Conservation (phyloP, 2,888 invertebrate genomes). For the Coecobrya sp. region DNA sequence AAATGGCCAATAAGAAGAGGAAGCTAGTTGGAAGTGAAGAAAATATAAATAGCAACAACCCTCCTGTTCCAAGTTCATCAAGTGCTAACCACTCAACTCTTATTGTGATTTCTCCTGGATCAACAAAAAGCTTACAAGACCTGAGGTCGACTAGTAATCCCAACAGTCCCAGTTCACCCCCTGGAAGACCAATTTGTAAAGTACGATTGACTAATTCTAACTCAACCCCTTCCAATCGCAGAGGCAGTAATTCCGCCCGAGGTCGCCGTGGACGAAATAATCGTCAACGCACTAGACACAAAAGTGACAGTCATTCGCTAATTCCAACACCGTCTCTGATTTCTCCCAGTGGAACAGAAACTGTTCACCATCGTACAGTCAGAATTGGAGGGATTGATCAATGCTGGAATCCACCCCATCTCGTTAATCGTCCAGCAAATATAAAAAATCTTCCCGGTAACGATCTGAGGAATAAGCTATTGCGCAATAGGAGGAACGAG, state of each 20-base stretch:
- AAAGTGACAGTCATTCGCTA: not conserved
- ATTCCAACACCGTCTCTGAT: not conserved
- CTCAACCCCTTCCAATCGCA: not conserved
- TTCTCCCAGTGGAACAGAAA: not conserved
- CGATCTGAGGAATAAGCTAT: slow-evolving; percentile 50
- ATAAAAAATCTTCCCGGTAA: slow-evolving; percentile 20
- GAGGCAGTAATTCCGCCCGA: not conserved
- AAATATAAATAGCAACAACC: not conserved
- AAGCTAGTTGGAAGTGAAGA: not conserved
- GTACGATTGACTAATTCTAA: not conserved
- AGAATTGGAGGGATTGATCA: slow-evolving; percentile 29
- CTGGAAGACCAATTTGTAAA: not conserved
- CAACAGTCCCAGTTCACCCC: not conserved
- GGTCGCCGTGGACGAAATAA: not conserved
- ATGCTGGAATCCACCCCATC: not conserved
- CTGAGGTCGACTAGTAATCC: not conserved
- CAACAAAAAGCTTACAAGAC: not conserved
- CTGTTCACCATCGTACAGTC: not conserved
- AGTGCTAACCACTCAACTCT: not conserved
- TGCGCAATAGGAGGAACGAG: slow-evolving; percentile 40
- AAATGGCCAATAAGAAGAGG: slow-evolving; percentile 1
- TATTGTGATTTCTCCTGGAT: not conserved
- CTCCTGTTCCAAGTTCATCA: not conserved
- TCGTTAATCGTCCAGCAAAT: not conserved
- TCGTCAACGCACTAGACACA: not conserved